Evolutionary conservation across 2,797 vertebrate species (phyloP).

Genomic region (Gymnoscopelus microlampas): DNA sequence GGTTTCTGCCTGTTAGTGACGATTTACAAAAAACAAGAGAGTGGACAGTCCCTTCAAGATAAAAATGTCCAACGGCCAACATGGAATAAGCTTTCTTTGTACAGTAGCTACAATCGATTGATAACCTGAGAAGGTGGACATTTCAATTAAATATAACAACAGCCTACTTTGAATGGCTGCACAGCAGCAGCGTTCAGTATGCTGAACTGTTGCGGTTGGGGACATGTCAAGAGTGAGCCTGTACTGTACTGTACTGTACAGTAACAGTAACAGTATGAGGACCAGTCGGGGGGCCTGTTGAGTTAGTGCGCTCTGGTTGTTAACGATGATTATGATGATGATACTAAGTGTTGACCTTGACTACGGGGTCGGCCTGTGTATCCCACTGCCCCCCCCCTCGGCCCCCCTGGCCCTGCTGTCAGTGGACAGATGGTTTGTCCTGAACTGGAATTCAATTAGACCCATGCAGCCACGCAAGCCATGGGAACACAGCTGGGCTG

Average conservation of each 20-base stretch:
- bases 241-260: no score
- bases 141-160: no score
- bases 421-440: constrained; percentile 68
- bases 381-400: background rate
- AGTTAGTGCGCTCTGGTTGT: constrained; percentile 55
- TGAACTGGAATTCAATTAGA: constrained; percentile 65
- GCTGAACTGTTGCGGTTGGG: background rate
- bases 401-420: constrained; percentile 52
- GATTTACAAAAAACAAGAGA: no score
- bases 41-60: no score
- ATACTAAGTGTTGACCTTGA: constrained; percentile 58
- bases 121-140: no score
- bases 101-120: no score
- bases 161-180: no score
- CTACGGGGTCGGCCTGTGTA: constrained; percentile 39
- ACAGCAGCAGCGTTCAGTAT: no score
- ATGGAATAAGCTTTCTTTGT: no score
- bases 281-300: constrained; percentile 51
- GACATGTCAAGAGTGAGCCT: constrained; percentile 40
- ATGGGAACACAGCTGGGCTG: constrained; percentile 11
- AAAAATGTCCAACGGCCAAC: no score
- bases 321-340: constrained; percentile 68
- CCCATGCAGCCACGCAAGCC: constrained; percentile 16
- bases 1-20: no score
- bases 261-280: constrained; percentile 12